Evolutionary conservation across 2,888 invertebrate species (phyloP).

Genomic region (Mycalesis mineus): DNA sequence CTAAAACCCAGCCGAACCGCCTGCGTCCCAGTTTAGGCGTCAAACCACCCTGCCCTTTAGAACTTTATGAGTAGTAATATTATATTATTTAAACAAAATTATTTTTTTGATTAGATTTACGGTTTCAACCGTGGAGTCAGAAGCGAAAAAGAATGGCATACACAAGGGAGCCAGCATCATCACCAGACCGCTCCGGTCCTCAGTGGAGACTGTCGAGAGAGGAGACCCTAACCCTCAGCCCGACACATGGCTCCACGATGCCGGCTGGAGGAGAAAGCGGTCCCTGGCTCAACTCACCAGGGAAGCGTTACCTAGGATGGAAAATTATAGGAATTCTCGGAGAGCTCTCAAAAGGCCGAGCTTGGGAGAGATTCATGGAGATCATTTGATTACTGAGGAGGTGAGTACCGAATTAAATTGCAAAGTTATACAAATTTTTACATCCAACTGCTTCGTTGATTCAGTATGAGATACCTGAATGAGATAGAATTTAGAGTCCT

Average conservation of each 20-base stretch:
- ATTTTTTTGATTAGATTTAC: constrained; percentile 48
- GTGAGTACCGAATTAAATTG: constrained; percentile 36
- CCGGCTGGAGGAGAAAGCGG: constrained; percentile 71
- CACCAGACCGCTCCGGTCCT: constrained; percentile 57
- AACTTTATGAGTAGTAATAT: no score
- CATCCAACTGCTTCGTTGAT: no score
- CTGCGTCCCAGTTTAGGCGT: no score
- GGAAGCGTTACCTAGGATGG: constrained; percentile 88
- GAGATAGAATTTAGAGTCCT: no score
- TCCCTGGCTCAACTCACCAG: constrained; percentile 83
- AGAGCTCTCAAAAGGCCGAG: constrained; percentile 88
- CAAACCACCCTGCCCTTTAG: no score
- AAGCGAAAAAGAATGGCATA: constrained; percentile 67
- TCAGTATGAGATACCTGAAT: no score
- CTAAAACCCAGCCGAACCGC: no score
- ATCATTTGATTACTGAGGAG: constrained; percentile 69
- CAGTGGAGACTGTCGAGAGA: constrained; percentile 54
- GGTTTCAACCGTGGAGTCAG: constrained; percentile 60
- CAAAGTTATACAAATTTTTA: no score
- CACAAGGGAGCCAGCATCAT: constrained; percentile 70
- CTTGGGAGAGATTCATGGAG: constrained; percentile 88
- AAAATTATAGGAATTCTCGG: constrained; percentile 88
- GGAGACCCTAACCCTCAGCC: constrained; percentile 45
- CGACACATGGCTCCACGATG: constrained; percentile 70
- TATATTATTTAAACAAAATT: no score